A percentile compares a stretch with the other conserved stretches of the same genome.
Conservation (phyloP, 2,888 invertebrate species). For the Andrena chrysosceles region DNA sequence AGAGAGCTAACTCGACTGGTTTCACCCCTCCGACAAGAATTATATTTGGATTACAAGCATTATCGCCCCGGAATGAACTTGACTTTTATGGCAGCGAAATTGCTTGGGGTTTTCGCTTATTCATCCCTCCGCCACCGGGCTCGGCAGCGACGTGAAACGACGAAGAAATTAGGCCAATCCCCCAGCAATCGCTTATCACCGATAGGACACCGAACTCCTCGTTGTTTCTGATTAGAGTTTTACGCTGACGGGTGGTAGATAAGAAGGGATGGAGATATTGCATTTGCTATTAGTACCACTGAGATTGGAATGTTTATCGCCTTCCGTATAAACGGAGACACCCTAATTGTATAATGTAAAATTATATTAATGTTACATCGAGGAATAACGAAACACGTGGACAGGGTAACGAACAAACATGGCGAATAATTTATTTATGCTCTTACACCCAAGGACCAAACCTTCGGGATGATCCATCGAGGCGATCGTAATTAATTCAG, state of each 20-base stretch:
- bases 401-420: too few relatives aligned
- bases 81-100: slow-evolving; percentile 83
- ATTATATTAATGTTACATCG: too few relatives aligned
- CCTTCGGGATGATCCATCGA: background rate
- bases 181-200: slow-evolving; percentile 50
- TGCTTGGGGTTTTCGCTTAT: slow-evolving; percentile 76
- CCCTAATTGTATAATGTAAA: background rate
- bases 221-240: slow-evolving; percentile 28
- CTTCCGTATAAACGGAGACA: too few relatives aligned
- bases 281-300: too few relatives aligned
- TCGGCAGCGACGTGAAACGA: slow-evolving; percentile 28
- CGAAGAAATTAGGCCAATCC: slow-evolving; percentile 62
- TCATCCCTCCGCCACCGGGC: slow-evolving; percentile 55
- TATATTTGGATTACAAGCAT: slow-evolving; percentile 85
- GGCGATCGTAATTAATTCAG: slow-evolving; percentile 37
- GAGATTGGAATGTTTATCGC: background rate
- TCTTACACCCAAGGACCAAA: background rate
- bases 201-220: slow-evolving; percentile 34
- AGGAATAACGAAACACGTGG: too few relatives aligned
- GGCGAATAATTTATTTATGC: too few relatives aligned
- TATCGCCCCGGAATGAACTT: slow-evolving; percentile 84
- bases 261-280: background rate
- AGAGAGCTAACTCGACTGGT: slow-evolving; percentile 71
- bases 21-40: slow-evolving; percentile 80
- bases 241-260: background rate